Conservation (phyloP, 2,888 invertebrate genomes). For the Epicampocera succincta region DNA sequence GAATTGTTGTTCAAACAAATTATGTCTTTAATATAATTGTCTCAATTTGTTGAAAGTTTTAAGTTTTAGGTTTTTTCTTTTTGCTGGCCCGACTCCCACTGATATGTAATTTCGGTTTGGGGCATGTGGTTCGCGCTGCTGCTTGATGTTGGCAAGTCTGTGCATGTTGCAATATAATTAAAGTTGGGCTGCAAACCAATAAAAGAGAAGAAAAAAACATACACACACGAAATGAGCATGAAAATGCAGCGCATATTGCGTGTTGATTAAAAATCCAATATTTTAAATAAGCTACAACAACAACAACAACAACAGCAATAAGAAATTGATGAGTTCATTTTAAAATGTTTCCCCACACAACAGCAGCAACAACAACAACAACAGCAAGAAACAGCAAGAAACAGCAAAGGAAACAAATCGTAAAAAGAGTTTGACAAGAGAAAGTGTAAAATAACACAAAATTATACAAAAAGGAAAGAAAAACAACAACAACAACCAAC, state of each 20-base stretch:
- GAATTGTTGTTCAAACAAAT: conserved; percentile 11
- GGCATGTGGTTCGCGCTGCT: conserved; percentile 31
- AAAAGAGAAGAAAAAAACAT: background rate
- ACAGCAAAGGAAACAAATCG: background rate
- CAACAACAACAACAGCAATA: background rate
- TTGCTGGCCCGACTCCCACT: conserved; percentile 31
- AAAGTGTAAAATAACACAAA: conserved; percentile 76
- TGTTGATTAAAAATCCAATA: conserved; percentile 58
- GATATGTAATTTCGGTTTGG: conserved; percentile 15
- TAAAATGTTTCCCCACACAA: conserved; percentile 22
- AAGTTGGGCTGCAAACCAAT: conserved; percentile 45
- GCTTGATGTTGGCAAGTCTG: conserved; percentile 15
- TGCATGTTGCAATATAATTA: conserved; percentile 64
- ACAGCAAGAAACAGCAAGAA: conserved; percentile 16
- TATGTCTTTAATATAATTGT: conserved; percentile 13
- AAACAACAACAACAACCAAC: too few relatives aligned
- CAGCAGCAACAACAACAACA: conserved; percentile 40
- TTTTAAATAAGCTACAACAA: conserved; percentile 4
- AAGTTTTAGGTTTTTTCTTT: background rate
- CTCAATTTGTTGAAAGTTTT: conserved; percentile 34
- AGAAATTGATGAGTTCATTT: conserved; percentile 60
- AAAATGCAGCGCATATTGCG: conserved; percentile 50
- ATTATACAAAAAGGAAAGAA: conserved; percentile 50
- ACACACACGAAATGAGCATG: background rate
- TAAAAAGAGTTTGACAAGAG: conserved; percentile 72